Percentiles rank a stretch among this genome's conserved stretches.
phyloP scores from a whole-genome alignment of 1,140 invertebrate species.

The Penaeus chinensis region DNA sequence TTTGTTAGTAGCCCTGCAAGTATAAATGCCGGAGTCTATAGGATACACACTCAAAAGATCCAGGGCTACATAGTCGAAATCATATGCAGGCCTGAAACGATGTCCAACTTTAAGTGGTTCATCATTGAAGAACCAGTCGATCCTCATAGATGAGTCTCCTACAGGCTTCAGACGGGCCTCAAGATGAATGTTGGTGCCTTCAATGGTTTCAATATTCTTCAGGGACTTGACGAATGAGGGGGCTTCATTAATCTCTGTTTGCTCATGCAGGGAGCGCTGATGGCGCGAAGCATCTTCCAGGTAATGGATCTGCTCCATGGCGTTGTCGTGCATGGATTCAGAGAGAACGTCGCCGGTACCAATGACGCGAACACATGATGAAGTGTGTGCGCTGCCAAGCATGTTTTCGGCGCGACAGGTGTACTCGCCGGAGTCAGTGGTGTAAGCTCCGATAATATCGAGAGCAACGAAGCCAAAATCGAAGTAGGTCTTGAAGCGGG shows the following conservation, averaged over 20 bases:
- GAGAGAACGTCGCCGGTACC: conserved; percentile 87
- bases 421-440: conserved; percentile 92
- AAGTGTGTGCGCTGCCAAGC: conserved; percentile 91
- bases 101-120: conserved; percentile 79
- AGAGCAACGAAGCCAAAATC: conserved; percentile 94
- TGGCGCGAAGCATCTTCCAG: conserved; percentile 88
- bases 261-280: conserved; percentile 74
- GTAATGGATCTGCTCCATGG: conserved; percentile 93
- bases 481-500: conserved; percentile 93
- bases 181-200: conserved; percentile 92
- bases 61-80: conserved; percentile 97
- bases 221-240: conserved; percentile 88
- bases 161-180: conserved; percentile 93
- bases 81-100: conserved; percentile 94
- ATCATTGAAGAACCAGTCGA: conserved; percentile 98
- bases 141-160: conserved; percentile 93
- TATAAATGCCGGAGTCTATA: conserved; percentile 96
- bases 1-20: conserved; percentile 90
- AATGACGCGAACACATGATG: conserved; percentile 86
- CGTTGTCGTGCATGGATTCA: conserved; percentile 94
- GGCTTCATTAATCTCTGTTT: conserved; percentile 71
- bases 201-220: conserved; percentile 90
- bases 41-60: conserved; percentile 96
- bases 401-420: conserved; percentile 93
- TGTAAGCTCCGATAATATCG: conserved; percentile 88